These are phyloP conservation scores for Habrosyne pyritoides DNA, from an alignment of 2,888 invertebrate species.

Conservation along the genomic window DNA sequence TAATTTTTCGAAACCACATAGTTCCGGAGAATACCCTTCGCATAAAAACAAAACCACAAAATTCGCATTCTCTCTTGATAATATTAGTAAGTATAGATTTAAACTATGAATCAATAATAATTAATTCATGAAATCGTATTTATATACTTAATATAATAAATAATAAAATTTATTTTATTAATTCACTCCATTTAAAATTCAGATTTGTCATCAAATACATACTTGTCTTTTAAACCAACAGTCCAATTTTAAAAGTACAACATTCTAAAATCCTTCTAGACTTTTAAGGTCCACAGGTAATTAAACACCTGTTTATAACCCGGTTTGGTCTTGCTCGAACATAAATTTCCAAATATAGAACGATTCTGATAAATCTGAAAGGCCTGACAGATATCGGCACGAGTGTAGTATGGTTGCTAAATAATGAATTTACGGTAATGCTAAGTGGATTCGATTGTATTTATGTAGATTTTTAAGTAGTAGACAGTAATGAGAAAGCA, in stretches of 20 bases:
- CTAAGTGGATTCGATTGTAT: background rate
- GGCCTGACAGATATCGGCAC: slow-evolving; percentile 19
- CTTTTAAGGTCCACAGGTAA: slow-evolving; percentile 20
- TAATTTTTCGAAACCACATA: no score
- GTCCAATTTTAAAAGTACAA: slow-evolving; percentile 1
- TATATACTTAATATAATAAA: no score
- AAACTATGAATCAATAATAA: no score
- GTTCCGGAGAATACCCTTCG: no score
- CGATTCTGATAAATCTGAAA: slow-evolving; percentile 14
- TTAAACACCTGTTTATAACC: slow-evolving; percentile 29
- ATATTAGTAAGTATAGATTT: no score
- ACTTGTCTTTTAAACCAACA: background rate
- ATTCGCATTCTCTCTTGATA: no score
- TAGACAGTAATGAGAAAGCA: slow-evolving; percentile 6
- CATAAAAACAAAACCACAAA: no score
- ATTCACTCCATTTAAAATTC: background rate
- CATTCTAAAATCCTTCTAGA: slow-evolving; percentile 1
- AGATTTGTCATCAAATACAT: background rate
- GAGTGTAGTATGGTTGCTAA: background rate
- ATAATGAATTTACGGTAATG: slow-evolving; percentile 3
- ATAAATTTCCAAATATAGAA: slow-evolving; percentile 33
- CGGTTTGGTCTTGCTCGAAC: slow-evolving; percentile 20
- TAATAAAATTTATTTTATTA: background rate
- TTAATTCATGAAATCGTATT: no score
- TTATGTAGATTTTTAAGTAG: background rate